Percentiles rank a stretch among this genome's conserved stretches.
Conservation (phyloP, 1,140 invertebrate species). For the Drosophila miranda region DNA sequence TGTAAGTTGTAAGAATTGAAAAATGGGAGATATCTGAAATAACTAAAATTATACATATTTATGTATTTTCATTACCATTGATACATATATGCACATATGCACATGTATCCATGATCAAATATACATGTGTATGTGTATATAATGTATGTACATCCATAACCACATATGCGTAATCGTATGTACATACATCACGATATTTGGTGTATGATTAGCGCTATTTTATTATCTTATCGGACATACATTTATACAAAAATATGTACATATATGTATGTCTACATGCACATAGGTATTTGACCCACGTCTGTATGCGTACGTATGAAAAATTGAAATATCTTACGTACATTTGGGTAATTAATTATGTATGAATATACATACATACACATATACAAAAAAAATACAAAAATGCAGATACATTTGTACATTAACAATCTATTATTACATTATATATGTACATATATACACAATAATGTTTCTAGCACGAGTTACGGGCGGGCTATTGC, state of each 20-base stretch:
- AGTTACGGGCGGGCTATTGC: too few species aligned
- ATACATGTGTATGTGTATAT: background rate
- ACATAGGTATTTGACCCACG: background rate
- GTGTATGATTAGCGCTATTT: conserved; percentile 27
- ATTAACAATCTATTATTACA: too few species aligned
- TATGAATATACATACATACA: too few species aligned
- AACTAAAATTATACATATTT: too few species aligned
- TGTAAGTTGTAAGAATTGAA: conserved; percentile 15
- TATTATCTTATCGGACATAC: conserved; percentile 31
- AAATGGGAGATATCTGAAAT: too few species aligned
- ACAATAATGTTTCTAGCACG: too few species aligned
- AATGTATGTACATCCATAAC: background rate
- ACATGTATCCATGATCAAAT: background rate
- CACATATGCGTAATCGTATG: background rate
- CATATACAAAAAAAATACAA: too few species aligned
- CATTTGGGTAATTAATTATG: too few species aligned
- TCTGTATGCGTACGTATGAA: background rate
- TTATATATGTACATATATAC: too few species aligned
- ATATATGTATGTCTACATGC: background rate
- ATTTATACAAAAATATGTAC: conserved; percentile 11
- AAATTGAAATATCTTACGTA: too few species aligned
- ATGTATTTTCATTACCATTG: too few species aligned
- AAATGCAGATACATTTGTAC: too few species aligned
- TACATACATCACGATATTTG: conserved; percentile 14
- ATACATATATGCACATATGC: background rate